Percentiles rank a stretch among this genome's conserved stretches.
phyloP scores from a whole-genome alignment of 2,797 vertebrate genomes.

The Capromys pilorides region DNA sequence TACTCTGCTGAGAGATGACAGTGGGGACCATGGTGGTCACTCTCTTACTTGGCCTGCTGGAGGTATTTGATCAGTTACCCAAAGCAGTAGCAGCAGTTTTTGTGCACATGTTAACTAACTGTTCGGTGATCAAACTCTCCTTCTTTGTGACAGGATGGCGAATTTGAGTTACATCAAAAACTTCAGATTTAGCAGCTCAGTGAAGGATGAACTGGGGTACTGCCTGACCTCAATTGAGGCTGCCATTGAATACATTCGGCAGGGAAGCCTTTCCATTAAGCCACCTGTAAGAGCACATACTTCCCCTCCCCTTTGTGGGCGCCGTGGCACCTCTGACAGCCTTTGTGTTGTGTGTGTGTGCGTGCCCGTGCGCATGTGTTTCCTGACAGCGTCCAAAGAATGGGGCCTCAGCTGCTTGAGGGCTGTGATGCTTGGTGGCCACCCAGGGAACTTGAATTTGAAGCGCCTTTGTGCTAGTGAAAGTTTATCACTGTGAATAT shows the following conservation, averaged over 20 bases:
- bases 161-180: slow-evolving; percentile 98
- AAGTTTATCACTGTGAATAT: background rate
- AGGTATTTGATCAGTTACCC: background rate
- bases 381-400: background rate
- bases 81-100: background rate
- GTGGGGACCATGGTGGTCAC: accelerated
- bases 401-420: background rate
- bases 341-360: background rate
- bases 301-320: background rate
- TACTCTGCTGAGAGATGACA: background rate
- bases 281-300: slow-evolving; percentile 83
- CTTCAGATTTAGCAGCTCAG: slow-evolving; percentile 94
- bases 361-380: too few species aligned
- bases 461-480: background rate
- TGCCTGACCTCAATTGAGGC: slow-evolving; percentile 96
- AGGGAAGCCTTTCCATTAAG: slow-evolving; percentile 91
- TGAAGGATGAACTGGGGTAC: slow-evolving; percentile 96
- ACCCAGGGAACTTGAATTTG: background rate
- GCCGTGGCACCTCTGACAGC: accelerated
- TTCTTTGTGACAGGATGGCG: slow-evolving; percentile 91
- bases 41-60: accelerated
- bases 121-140: background rate
- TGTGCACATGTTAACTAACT: background rate
- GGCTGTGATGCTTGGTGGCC: background rate
- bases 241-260: slow-evolving; percentile 93